These are phyloP conservation scores for Apodemus agrarius DNA, from an alignment of 2,797 vertebrate genomes.

Conservation along the genomic window DNA sequence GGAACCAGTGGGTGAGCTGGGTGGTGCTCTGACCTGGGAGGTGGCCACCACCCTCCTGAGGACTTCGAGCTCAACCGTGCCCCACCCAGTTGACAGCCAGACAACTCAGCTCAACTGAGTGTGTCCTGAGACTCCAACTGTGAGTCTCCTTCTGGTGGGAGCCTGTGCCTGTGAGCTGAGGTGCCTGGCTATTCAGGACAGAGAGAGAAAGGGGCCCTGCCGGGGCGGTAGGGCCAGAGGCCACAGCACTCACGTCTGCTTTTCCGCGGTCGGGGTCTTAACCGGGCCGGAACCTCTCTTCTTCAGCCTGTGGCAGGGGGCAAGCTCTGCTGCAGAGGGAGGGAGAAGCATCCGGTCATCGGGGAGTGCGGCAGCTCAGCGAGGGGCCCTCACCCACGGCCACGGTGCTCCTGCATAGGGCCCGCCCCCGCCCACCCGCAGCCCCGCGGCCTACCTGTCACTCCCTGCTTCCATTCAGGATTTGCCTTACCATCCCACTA, in stretches of 20 bases:
- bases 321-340: conserved; percentile 57
- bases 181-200: no score
- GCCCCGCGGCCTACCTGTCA: background rate
- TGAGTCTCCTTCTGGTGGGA: no score
- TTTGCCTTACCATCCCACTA: rapidly evolving
- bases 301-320: conserved; percentile 27
- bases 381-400: no score
- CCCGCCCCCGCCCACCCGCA: rapidly evolving
- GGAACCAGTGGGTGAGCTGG: background rate
- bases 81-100: background rate
- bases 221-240: rapidly evolving
- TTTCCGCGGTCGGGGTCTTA: rapidly evolving
- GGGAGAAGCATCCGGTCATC: rapidly evolving
- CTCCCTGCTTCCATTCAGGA: rapidly evolving
- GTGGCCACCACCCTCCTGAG: background rate
- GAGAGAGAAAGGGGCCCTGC: rapidly evolving
- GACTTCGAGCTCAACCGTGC: background rate
- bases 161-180: rapidly evolving
- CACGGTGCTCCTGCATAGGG: rapidly evolving
- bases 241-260: conserved; percentile 41
- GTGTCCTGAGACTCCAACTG: no score
- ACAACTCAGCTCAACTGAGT: background rate
- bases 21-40: background rate
- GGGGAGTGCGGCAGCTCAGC: background rate
- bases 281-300: rapidly evolving